Conservation (phyloP, 2,797 vertebrate genomes). For the Cephalopachus bancanus region DNA sequence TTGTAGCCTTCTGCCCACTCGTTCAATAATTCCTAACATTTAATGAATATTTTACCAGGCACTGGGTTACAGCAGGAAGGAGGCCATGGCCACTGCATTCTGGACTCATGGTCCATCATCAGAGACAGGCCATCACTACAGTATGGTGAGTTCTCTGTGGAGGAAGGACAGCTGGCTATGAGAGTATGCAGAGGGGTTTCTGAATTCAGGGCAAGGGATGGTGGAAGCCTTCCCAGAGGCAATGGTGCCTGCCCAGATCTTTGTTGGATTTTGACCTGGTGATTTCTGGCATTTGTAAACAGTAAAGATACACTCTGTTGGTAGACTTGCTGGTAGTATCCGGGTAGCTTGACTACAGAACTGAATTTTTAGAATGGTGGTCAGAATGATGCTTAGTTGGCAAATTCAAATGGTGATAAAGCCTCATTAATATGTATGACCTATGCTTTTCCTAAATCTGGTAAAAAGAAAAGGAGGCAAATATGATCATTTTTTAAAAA, state of each 20-base stretch:
- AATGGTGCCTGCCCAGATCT: not conserved
- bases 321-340: not conserved
- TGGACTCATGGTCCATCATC: not conserved
- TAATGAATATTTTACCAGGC: not conserved
- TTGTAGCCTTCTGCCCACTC: not conserved
- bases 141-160: not conserved
- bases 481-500: conserved; percentile 71
- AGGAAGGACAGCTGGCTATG: not conserved
- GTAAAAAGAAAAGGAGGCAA: conserved; percentile 62
- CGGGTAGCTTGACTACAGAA: conserved; percentile 4
- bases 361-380: conserved; percentile 63
- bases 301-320: not conserved
- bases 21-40: not conserved
- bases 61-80: not conserved
- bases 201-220: not conserved
- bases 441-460: conserved; percentile 60
- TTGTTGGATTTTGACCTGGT: not conserved
- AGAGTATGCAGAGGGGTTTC: not conserved
- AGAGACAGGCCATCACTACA: not conserved
- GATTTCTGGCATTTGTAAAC: not conserved
- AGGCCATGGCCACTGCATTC: not conserved
- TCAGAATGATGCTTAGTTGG: conserved; percentile 44
- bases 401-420: conserved; percentile 66
- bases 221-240: not conserved
- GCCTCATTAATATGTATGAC: conserved; percentile 73